Evolutionary conservation across 64 coral and sea anemone species (phyloP).

Genomic region (Montipora cactus): DNA sequence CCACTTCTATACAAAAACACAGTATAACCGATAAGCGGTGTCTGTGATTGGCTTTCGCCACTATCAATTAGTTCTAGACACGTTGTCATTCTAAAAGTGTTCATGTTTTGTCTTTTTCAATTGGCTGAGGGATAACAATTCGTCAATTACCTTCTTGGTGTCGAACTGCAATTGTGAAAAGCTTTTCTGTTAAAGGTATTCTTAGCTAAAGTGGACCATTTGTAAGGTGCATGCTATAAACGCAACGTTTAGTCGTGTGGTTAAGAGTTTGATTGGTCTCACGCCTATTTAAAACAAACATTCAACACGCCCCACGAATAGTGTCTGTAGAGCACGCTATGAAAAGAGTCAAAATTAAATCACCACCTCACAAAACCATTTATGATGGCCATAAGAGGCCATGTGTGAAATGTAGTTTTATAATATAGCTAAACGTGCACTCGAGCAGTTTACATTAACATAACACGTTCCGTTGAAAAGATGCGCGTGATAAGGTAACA

Average conservation of each 20-base stretch:
- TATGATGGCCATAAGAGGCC: constrained; percentile 1
- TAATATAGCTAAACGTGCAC: constrained; percentile 19
- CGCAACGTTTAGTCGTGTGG: constrained; percentile 41
- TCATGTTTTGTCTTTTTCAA: constrained; percentile 90
- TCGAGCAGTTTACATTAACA: constrained; percentile 49
- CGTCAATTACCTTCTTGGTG: constrained; percentile 92
- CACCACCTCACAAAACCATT: not conserved
- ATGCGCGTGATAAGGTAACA: constrained; percentile 23
- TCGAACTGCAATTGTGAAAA: constrained; percentile 84
- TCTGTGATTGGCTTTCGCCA: constrained; percentile 84
- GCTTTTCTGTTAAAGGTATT: constrained; percentile 75
- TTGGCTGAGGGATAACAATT: constrained; percentile 89
- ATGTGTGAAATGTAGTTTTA: not conserved
- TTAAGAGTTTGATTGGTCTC: constrained; percentile 44
- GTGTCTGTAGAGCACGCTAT: constrained; percentile 36
- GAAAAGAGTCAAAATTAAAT: constrained; percentile 53
- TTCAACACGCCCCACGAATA: constrained; percentile 32
- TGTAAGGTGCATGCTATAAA: constrained; percentile 60
- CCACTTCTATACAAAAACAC: constrained; percentile 92
- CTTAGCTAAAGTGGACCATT: constrained; percentile 80
- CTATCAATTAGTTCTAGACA: constrained; percentile 97
- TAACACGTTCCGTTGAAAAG: constrained; percentile 52
- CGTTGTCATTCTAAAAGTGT: constrained; percentile 97
- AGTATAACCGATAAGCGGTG: constrained; percentile 91
- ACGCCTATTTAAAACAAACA: constrained; percentile 58